Conservation (phyloP, 2,888 invertebrate genomes). For the Hetaerina titia region DNA sequence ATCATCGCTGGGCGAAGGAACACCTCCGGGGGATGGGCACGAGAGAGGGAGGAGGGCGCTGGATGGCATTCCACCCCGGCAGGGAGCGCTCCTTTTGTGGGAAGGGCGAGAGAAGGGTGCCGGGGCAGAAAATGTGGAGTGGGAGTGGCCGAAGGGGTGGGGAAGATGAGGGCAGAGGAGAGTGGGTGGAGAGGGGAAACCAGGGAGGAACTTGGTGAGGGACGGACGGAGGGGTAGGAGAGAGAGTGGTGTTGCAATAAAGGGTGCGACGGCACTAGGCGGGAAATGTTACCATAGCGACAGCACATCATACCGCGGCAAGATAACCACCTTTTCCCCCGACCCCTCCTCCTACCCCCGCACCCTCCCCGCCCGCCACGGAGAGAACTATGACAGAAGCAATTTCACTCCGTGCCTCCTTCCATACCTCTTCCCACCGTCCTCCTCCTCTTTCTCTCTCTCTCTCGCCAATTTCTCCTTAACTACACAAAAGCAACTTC, state of each 20-base stretch:
- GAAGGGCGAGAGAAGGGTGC: too few relatives aligned
- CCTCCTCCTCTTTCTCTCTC: not conserved
- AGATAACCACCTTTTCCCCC: slow-evolving; percentile 45
- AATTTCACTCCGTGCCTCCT: slow-evolving; percentile 4
- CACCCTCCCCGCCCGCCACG: not conserved
- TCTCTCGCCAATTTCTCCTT: slow-evolving; percentile 15
- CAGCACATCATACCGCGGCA: slow-evolving; percentile 38
- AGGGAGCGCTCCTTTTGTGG: too few relatives aligned
- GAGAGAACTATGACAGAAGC: slow-evolving; percentile 48
- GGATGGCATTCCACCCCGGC: too few relatives aligned
- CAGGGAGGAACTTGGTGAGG: too few relatives aligned
- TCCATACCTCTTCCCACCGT: too few relatives aligned
- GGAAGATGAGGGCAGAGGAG: not conserved
- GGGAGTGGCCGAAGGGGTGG: too few relatives aligned
- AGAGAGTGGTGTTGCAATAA: not conserved
- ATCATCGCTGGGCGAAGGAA: slow-evolving; percentile 12
- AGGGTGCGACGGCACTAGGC: slow-evolving; percentile 7
- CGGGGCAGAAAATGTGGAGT: too few relatives aligned
- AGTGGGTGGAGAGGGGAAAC: too few relatives aligned
- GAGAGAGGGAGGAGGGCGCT: not conserved
- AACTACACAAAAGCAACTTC: slow-evolving; percentile 54
- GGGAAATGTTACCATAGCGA: slow-evolving; percentile 55
- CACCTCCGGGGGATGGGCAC: not conserved
- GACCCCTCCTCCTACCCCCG: not conserved
- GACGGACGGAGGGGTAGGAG: too few relatives aligned